These are phyloP conservation scores for Drosophila antonietae DNA, from an alignment of 2,888 invertebrate species.

Conservation along the genomic window DNA sequence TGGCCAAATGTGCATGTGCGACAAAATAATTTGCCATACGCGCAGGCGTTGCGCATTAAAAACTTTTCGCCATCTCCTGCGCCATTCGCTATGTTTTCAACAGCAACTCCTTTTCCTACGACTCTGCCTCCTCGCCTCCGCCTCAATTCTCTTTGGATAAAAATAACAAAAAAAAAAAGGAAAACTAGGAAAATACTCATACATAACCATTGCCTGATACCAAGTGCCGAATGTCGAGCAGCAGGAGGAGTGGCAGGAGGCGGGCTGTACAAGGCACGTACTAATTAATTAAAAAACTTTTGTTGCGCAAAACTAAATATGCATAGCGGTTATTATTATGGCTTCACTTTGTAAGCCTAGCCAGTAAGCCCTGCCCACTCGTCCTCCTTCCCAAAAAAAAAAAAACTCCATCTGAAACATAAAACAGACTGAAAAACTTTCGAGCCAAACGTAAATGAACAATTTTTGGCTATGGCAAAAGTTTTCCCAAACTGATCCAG, in stretches of 20 bases:
- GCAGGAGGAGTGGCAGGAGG: neutral
- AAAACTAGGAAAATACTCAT: conserved; percentile 21
- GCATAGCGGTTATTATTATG: conserved; percentile 72
- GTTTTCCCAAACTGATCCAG: conserved; percentile 19
- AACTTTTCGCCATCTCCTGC: conserved; percentile 45
- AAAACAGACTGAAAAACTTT: conserved; percentile 31
- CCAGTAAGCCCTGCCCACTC: neutral
- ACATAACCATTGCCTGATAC: conserved; percentile 35
- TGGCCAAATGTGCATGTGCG: conserved; percentile 4
- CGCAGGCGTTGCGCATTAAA: conserved; percentile 59
- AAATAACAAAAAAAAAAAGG: conserved; percentile 9
- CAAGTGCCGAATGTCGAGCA: conserved; percentile 4
- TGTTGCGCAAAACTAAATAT: conserved; percentile 69
- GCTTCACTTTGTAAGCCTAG: conserved; percentile 51
- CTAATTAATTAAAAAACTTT: conserved; percentile 78
- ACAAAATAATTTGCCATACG: conserved; percentile 46
- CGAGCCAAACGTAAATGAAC: conserved; percentile 39
- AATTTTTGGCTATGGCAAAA: conserved; percentile 39
- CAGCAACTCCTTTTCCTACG: neutral
- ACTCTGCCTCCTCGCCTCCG: neutral
- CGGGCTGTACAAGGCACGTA: conserved; percentile 50
- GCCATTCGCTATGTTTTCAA: conserved; percentile 46
- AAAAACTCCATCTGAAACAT: conserved; percentile 14
- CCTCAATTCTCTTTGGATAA: neutral
- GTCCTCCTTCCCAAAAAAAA: neutral